Evolutionary conservation across 2,888 invertebrate species (phyloP).

Genomic region (Pseudanteris insignis): DNA sequence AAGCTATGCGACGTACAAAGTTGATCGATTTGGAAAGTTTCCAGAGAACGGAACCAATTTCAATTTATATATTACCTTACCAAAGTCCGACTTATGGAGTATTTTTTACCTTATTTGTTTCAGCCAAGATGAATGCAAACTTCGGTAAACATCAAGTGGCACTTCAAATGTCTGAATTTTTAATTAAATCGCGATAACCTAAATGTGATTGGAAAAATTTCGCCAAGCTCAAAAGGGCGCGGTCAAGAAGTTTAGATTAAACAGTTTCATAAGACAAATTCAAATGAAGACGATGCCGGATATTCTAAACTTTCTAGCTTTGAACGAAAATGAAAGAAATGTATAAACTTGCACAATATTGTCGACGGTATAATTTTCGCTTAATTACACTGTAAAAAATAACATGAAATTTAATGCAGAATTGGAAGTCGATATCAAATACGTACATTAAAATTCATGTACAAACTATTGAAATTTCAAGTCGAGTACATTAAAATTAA

Average conservation of each 20-base stretch:
- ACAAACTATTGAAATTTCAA: too few species aligned
- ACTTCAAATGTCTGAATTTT: constrained; percentile 18
- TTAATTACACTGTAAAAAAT: too few species aligned
- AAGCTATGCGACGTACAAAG: constrained; percentile 16
- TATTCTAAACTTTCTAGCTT: constrained; percentile 2
- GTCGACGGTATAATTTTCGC: too few species aligned
- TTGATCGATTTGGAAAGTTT: constrained; percentile 34
- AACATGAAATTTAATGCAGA: too few species aligned
- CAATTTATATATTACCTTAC: constrained; percentile 32
- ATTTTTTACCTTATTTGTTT: constrained; percentile 23
- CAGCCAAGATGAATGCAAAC: constrained; percentile 16
- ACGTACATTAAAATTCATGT: too few species aligned
- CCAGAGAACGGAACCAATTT: constrained; percentile 31
- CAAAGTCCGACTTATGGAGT: constrained; percentile 24
- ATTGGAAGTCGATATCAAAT: too few species aligned
- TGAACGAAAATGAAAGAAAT: too few species aligned
- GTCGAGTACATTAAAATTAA: too few species aligned
- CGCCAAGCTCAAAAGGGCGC: constrained; percentile 10
- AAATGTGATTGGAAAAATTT: constrained; percentile 24
- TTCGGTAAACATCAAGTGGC: constrained; percentile 7
- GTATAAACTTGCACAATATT: too few species aligned
- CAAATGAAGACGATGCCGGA: not conserved
- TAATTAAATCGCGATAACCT: constrained; percentile 33
- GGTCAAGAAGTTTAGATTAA: constrained; percentile 9
- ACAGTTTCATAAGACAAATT: constrained; percentile 4